Percentiles rank a stretch among this genome's conserved stretches.
phyloP scores from a whole-genome alignment of 2,113 vertebrate species.

The Hydrochoerus hydrochaeris region DNA sequence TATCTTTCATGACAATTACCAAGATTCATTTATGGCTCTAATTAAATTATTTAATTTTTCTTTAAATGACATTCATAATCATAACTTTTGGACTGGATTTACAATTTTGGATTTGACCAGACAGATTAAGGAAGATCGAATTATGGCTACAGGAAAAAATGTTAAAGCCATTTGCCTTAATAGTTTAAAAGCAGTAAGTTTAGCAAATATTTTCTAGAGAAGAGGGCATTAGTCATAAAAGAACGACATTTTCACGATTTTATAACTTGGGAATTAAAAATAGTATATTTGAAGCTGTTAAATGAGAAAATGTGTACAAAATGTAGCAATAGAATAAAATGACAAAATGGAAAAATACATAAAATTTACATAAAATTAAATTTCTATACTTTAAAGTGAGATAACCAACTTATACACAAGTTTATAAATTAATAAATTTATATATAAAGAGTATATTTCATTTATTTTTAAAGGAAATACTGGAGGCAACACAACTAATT shows the following conservation, averaged over 20 bases:
- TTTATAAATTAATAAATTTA: not conserved
- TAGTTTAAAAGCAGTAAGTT: slow-evolving; percentile 14
- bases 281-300: not conserved
- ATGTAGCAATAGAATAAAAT: not conserved
- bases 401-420: not conserved
- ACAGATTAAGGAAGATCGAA: not conserved
- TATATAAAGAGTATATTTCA: not conserved
- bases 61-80: not conserved
- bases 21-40: not conserved
- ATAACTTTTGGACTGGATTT: not conserved
- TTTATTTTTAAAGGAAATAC: not conserved
- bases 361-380: not conserved
- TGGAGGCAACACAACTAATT: not conserved
- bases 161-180: not conserved
- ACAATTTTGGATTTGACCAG: not conserved
- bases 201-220: slow-evolving; percentile 13
- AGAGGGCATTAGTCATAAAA: not conserved
- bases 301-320: not conserved
- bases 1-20: not conserved
- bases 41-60: not conserved
- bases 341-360: not conserved
- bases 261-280: not conserved
- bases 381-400: not conserved
- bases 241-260: not conserved
- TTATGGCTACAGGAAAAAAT: slow-evolving; percentile 12